Evolutionary conservation across 2,113 vertebrate genomes (phyloP).

Genomic region (Pteropus alecto): DNA sequence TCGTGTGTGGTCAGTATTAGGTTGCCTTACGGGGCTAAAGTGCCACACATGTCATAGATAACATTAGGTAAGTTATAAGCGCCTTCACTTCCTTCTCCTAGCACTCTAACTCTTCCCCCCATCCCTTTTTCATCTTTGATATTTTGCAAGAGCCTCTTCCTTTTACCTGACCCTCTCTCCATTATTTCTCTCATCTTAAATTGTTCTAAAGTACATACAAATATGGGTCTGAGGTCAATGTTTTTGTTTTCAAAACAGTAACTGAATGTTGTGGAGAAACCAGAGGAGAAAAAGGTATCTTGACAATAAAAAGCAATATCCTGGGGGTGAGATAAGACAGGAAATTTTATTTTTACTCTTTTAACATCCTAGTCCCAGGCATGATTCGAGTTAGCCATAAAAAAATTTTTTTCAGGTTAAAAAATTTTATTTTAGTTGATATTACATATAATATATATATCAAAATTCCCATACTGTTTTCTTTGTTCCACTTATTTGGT

Average conservation of each 20-base stretch:
- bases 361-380: neutral
- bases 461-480: conserved; percentile 37
- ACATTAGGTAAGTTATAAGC: neutral
- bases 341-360: neutral
- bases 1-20: neutral
- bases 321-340: neutral
- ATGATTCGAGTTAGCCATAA: conserved; percentile 2
- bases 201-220: neutral
- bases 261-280: neutral
- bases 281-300: neutral
- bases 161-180: neutral
- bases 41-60: neutral
- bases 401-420: neutral
- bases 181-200: neutral
- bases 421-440: conserved; percentile 19
- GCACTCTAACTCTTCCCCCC: neutral
- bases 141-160: neutral
- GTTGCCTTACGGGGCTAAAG: neutral
- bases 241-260: conserved; percentile 6
- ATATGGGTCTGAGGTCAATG: neutral
- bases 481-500: conserved; percentile 17
- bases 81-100: neutral
- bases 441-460: conserved; percentile 53
- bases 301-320: neutral
- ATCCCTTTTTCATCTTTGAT: neutral